Evolutionary conservation across 2,888 invertebrate genomes (phyloP).

Genomic region (Hofmannophila pseudospretella): DNA sequence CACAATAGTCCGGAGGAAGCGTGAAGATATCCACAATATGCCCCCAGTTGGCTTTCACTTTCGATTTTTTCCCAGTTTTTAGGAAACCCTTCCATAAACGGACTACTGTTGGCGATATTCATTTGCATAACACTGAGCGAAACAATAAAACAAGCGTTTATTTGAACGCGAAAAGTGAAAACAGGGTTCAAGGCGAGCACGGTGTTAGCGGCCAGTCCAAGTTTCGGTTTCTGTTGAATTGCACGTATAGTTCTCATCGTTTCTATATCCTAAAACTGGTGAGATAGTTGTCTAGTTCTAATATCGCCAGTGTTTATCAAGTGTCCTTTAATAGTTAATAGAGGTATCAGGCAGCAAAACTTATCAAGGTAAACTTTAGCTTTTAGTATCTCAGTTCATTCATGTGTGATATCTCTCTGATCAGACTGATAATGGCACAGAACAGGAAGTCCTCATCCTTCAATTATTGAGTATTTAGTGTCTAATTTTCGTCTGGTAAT

Average conservation of each 20-base stretch:
- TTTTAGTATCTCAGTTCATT: too few species aligned
- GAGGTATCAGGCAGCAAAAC: too few species aligned
- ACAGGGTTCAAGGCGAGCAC: conserved; percentile 58
- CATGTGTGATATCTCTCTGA: too few species aligned
- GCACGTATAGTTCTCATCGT: conserved; percentile 52
- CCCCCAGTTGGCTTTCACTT: conserved; percentile 72
- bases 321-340: background rate
- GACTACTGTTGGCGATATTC: conserved; percentile 57
- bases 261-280: too few species aligned
- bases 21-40: conserved; percentile 60
- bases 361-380: too few species aligned
- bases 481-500: too few species aligned
- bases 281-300: too few species aligned
- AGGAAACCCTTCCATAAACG: conserved; percentile 63
- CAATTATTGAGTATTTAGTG: too few species aligned
- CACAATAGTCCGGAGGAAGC: conserved; percentile 58
- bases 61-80: conserved; percentile 56
- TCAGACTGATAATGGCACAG: too few species aligned
- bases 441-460: too few species aligned
- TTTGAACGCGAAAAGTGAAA: conserved; percentile 73
- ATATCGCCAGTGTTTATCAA: too few species aligned
- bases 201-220: conserved; percentile 48
- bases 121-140: conserved; percentile 71
- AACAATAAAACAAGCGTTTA: conserved; percentile 61
- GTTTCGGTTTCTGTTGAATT: conserved; percentile 53